phyloP scores from a whole-genome alignment of 2,797 vertebrate species.

The Scleropages formosus region DNA sequence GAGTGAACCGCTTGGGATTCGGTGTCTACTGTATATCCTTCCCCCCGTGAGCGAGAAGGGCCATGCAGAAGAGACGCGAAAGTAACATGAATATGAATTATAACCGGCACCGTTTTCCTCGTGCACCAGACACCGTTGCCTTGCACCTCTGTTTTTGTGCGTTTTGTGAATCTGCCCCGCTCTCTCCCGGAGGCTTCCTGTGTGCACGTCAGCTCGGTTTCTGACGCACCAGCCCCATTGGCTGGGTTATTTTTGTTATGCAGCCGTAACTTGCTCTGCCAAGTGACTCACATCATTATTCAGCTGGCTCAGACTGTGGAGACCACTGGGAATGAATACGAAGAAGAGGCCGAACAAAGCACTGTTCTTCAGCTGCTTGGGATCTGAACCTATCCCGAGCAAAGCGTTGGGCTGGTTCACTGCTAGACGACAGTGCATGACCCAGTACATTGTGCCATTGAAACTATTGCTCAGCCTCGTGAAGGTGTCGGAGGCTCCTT shows the following conservation, averaged over 20 bases:
- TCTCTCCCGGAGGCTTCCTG: conserved; percentile 14
- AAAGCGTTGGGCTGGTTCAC: conserved; percentile 8
- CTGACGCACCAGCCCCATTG: conserved; percentile 28
- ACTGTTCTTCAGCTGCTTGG: not conserved
- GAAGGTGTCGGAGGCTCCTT: not conserved
- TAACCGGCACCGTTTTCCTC: not conserved
- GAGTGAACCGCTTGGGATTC: not conserved
- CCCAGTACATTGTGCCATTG: too few species aligned
- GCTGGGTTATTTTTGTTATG: conserved; percentile 29
- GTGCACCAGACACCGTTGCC: not conserved
- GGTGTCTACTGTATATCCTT: not conserved
- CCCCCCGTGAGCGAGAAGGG: not conserved
- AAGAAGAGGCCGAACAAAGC: conserved; percentile 20
- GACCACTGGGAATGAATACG: conserved; percentile 7
- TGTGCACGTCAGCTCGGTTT: conserved; percentile 21
- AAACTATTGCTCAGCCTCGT: not conserved
- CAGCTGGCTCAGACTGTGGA: conserved; percentile 25
- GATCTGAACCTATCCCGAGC: conserved; percentile 20
- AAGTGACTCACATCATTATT: conserved; percentile 31
- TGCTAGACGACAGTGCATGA: not conserved
- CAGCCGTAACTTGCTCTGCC: conserved; percentile 24
- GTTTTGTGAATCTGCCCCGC: conserved; percentile 2
- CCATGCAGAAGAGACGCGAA: not conserved
- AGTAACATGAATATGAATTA: conserved; percentile 8
- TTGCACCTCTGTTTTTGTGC: not conserved